A percentile compares a stretch with the other conserved stretches of the same genome.
phyloP scores from a whole-genome alignment of 2,113 vertebrate species.

The Scatophagus argus region DNA sequence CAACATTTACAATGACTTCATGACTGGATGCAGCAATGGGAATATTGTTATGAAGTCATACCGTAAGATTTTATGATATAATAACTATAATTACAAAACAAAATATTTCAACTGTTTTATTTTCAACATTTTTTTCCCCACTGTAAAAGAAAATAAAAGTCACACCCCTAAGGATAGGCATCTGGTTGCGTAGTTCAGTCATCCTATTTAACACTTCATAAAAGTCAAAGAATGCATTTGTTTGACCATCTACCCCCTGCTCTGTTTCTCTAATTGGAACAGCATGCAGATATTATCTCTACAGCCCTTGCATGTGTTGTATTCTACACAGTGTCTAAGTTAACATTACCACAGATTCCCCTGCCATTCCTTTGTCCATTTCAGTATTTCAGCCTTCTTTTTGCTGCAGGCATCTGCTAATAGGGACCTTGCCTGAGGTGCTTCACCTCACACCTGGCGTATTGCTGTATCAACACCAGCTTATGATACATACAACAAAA shows the following conservation, averaged over 20 bases:
- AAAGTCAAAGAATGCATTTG: constrained; percentile 28
- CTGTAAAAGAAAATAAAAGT: constrained; percentile 23
- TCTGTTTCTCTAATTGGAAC: constrained; percentile 55
- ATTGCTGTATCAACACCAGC: constrained; percentile 38
- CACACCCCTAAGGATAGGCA: neutral
- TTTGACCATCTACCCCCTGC: constrained; percentile 38
- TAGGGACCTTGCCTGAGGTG: constrained; percentile 72
- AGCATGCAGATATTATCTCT: constrained; percentile 25
- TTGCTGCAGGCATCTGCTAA: constrained; percentile 75
- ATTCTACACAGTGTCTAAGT: constrained; percentile 49
- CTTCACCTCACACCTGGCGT: constrained; percentile 52
- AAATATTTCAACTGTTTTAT: neutral
- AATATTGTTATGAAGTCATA: neutral
- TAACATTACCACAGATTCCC: constrained; percentile 39
- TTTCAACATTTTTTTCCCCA: neutral
- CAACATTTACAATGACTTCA: neutral
- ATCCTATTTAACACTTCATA: constrained; percentile 37
- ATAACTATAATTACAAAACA: neutral
- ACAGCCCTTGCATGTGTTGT: constrained; percentile 32
- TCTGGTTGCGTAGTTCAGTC: constrained; percentile 32
- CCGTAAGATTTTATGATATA: neutral
- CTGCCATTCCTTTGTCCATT: constrained; percentile 60
- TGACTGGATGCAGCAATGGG: neutral
- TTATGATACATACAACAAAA: constrained; percentile 53
- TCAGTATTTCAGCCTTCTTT: constrained; percentile 44